Evolutionary conservation across 2,888 invertebrate species (phyloP), one percentile per base, ranked within the genome.

Genomic region (Frankliniella fusca): DNA sequence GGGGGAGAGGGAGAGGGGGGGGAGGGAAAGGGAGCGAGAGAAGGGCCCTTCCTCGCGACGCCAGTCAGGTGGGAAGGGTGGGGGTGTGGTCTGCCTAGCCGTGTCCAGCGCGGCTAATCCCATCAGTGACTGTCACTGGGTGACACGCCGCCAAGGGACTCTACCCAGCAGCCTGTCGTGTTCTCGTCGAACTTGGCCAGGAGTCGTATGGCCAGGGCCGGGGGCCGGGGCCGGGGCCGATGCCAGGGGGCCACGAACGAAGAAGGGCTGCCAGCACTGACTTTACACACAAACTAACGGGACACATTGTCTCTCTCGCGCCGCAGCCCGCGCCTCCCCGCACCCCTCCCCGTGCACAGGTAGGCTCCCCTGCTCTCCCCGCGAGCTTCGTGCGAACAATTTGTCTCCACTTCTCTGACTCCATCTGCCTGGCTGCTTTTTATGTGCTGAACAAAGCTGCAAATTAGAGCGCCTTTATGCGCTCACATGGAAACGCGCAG

Each of bases 201-300:
- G n/a, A 18, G 61, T 2, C 15, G 5, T n/a, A n/a, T 54, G 18
- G 61, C 20, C 15, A n/a, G 61, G 11, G 15, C 18, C 61, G 61
- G 61, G 54, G 54, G 15, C 15, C 61, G 11, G 3, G 38, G 38
- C 61, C 11, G 61, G 54, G 54, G 54, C 15, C 0, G 61, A 18
- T 11, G 61, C 61, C 15, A 10, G 27, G 70, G 70, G 70, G 70
- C 54, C 15, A 11, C 11, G 54, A 18, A 27, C 70, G 10, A 20
- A 11, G 54, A 12, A 76, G 70, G 70, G 70, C 70, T n/a, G 70
- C 23, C 23, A 23, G 12, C 70, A n/a, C 61, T 61, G 61, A 61
- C 70, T 76, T 76, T 76, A 76, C 70, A 70, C 70, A 76, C 70
- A 76, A 76, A 76, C n/a, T 76, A 76, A 76, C 70, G 70, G 70